Base-by-base conservation (phyloP, 2,113 vertebrate species). In the Gobio gobio region DNA sequence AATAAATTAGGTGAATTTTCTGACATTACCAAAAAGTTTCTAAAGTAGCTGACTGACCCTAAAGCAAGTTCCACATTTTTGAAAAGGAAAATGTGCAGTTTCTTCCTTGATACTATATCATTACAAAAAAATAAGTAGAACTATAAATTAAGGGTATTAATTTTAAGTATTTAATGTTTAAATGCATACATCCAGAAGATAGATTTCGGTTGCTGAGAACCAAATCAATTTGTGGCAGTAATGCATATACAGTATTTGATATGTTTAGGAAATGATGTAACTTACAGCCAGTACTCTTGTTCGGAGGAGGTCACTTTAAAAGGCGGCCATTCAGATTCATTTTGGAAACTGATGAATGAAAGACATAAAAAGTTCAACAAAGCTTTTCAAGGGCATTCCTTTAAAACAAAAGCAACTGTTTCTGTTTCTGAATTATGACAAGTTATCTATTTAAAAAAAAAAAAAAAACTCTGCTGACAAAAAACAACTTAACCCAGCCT, bases 271-370 rank as follows among this genome's bases (percentile, higher is more conserved):
- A 74, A 26, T 51, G 0, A 63, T 78, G 14, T 49, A 79, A 88
- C 93, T 94, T 85, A 95, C 94, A 12, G 70, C 92, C 91, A 95
- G 83, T 93, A 95, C 84, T 95, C 93, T 66, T 86, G 82, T 83
- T 94, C 93, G 0, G 94, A 64, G 40, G 89, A 85, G 0, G 1
- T 82, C 5, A 14, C 0, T 0, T 1, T 3, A 40, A 70, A 40
- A 26, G 3, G 2, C 0, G 1, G 33, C 4, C 5, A 0, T 2
- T 0, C 56, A 24, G 6, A 59, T 14, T 4, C 56, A 40, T 81
- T 5, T 87, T 90, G 61, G 70, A 20, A 16, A 56, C 74, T 85
- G 70, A 1, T 87, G 75, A 86, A 14, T 78, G 5, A 84, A 82
- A 88, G 82, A 81, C n/a, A 47, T 26, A 80, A 22, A 5, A 10